Conservation (phyloP, 2,888 invertebrate genomes). For the Glaucopsyche alexis region DNA sequence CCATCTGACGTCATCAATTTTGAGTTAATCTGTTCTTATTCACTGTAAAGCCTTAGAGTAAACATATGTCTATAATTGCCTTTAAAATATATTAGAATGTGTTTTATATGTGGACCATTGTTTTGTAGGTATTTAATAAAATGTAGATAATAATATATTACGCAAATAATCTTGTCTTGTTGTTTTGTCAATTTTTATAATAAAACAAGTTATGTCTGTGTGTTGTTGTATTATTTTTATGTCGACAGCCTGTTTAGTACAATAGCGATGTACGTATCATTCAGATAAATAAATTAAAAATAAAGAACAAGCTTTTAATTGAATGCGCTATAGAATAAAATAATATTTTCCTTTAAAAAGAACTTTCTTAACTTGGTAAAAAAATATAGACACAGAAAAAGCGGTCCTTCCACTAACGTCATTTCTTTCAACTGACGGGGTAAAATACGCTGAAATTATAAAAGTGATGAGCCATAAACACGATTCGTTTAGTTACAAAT, state of each 20-base stretch:
- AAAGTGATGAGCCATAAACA: no score
- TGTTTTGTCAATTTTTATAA: constrained; percentile 36
- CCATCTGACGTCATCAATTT: neutral
- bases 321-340: no score
- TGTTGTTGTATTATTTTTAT: constrained; percentile 28
- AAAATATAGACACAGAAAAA: no score
- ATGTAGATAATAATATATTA: constrained; percentile 30
- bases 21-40: neutral
- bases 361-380: no score
- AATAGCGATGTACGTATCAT: no score
- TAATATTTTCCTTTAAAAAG: no score
- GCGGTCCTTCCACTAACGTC: no score
- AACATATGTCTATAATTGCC: constrained; percentile 2
- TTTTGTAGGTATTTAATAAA: constrained; percentile 31
- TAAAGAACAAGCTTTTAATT: no score
- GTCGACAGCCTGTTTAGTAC: neutral
- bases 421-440: no score
- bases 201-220: constrained; percentile 34
- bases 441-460: no score
- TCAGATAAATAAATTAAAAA: no score
- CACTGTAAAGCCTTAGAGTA: neutral
- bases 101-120: constrained; percentile 33
- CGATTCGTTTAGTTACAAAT: no score
- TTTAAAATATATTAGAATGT: constrained; percentile 30
- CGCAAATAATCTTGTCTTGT: constrained; percentile 32